A percentile compares a stretch with the other conserved stretches of the same genome.
These are phyloP conservation scores for Dicerorhinus sumatrensis DNA, from an alignment of 2,113 vertebrate species.

Conservation along the genomic window DNA sequence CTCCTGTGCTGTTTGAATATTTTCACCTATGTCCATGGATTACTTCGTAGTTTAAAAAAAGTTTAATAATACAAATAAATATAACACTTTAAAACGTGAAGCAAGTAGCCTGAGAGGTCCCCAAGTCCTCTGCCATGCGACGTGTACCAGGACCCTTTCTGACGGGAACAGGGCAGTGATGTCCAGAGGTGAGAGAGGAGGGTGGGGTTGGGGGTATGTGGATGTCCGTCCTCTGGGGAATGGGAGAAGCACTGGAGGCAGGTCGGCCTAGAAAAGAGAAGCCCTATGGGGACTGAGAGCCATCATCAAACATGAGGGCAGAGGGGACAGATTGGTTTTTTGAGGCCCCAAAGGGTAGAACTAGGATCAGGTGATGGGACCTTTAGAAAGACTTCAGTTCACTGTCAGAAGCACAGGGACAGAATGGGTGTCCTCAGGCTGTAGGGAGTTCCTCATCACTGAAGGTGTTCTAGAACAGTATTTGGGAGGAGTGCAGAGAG, in stretches of 20 bases:
- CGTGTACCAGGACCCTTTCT: not conserved
- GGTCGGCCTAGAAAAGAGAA: not conserved
- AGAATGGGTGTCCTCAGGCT: not conserved
- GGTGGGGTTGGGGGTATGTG: not conserved
- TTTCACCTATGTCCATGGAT: not conserved
- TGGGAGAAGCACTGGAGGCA: not conserved
- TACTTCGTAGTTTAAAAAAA: not conserved
- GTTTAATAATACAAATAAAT: not conserved
- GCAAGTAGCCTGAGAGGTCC: not conserved
- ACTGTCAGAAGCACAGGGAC: not conserved
- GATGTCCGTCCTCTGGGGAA: not conserved
- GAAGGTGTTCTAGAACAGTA: not conserved
- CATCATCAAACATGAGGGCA: not conserved
- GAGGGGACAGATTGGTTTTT: not conserved
- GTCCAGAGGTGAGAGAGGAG: not conserved
- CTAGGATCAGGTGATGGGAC: not conserved
- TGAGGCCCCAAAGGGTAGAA: not conserved
- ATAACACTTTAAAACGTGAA: not conserved
- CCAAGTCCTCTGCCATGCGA: not conserved
- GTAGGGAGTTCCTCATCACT: not conserved
- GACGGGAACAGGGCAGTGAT: not conserved
- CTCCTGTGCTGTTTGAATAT: not conserved
- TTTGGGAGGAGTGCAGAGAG: not conserved
- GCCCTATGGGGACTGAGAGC: not conserved
- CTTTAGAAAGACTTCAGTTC: not conserved